Conservation (phyloP, 2,113 vertebrate genomes). For the Xiphophorus hellerii region DNA sequence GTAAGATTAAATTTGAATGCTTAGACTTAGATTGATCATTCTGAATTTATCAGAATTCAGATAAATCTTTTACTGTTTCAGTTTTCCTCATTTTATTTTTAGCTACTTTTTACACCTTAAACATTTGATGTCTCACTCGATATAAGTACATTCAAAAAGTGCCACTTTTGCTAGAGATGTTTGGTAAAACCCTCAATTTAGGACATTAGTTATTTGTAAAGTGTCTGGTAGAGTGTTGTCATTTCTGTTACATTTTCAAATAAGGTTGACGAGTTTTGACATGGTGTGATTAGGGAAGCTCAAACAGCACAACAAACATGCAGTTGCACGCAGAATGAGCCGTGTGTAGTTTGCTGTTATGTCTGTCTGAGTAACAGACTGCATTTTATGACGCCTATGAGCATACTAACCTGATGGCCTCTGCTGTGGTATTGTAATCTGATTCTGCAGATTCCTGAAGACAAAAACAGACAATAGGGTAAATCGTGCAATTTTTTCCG, state of each 20-base stretch:
- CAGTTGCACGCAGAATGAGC: neutral
- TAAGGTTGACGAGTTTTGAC: neutral
- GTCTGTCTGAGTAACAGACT: too few relatives aligned
- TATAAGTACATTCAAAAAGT: neutral
- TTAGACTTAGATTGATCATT: too few relatives aligned
- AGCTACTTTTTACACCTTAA: neutral
- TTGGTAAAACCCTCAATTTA: too few relatives aligned
- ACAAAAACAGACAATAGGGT: constrained; percentile 15
- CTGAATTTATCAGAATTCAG: too few relatives aligned
- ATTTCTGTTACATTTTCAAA: neutral
- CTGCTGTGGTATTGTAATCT: constrained; percentile 97
- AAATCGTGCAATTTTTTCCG: too few relatives aligned
- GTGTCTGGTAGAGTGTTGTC: too few relatives aligned
- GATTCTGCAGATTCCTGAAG: constrained; percentile 94
- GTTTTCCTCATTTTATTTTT: neutral
- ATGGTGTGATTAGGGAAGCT: neutral
- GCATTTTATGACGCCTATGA: neutral
- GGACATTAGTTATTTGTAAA: too few relatives aligned
- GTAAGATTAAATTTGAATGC: neutral
- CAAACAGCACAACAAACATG: neutral
- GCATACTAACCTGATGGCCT: constrained; percentile 89
- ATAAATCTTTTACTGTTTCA: neutral
- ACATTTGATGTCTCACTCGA: neutral
- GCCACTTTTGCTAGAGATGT: too few relatives aligned
- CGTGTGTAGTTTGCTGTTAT: neutral